Evolutionary conservation across 2,113 vertebrate species (phyloP).

Genomic region (Delphinus delphis): DNA sequence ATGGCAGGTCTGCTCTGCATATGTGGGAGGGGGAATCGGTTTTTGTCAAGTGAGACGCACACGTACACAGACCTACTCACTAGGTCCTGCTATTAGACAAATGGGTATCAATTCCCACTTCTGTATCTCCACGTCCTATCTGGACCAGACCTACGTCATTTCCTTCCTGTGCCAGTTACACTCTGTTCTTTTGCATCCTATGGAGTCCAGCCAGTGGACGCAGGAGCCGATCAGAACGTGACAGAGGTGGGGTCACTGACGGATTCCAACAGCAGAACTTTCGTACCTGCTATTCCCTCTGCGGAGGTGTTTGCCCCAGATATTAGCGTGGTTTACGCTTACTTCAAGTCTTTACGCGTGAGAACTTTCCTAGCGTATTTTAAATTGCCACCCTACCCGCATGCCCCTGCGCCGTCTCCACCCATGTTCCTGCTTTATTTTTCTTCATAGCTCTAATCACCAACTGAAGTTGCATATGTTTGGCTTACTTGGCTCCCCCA

Average conservation of each 20-base stretch:
- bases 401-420: too few relatives aligned
- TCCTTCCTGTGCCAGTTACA: accelerated
- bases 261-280: background rate
- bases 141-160: background rate
- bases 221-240: too few relatives aligned
- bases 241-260: background rate
- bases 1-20: accelerated
- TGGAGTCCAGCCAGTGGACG: background rate
- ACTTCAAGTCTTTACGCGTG: background rate
- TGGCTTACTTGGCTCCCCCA: too few relatives aligned
- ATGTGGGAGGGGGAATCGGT: accelerated
- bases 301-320: background rate
- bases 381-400: accelerated
- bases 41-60: background rate
- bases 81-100: background rate
- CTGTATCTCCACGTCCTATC: accelerated
- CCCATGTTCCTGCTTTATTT: background rate
- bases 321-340: accelerated
- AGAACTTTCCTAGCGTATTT: background rate
- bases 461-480: background rate
- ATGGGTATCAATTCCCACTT: accelerated
- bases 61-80: background rate
- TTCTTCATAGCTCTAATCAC: background rate
- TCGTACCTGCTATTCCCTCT: background rate
- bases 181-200: background rate